Evolutionary conservation across 1,140 invertebrate genomes (phyloP), one percentile per base, ranked within the genome.

Genomic region (Musca domestica): DNA sequence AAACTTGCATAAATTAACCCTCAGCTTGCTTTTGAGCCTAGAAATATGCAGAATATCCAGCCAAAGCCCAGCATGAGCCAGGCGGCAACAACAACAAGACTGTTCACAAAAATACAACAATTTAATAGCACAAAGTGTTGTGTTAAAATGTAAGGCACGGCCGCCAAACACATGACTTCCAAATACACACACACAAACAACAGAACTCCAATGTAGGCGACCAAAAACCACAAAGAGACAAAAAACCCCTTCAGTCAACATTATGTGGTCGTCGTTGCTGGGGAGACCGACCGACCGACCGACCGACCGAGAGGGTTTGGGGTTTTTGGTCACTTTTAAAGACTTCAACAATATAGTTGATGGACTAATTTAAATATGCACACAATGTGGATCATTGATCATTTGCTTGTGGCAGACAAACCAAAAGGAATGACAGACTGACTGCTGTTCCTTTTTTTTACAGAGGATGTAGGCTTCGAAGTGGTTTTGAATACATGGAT

Each of bases 381-480:
- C 27, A 61, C 56, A 61, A 61, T 61, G 56, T 61, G 56, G 56
- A 61, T 61, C 56, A 61, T 61, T 61, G 56, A 61, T 61, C 56
- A 61, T 61, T 61, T 61, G 41, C 9, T n/a, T 61, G 56, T 19
- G 17, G 20, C 48, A 61, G 12, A 58, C 54, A 30, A 12, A 23
- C 7, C 3, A 4, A 56, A n/a, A n/a, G n/a, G 3, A 30, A 15
- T 17, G 7, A 58, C 54, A 23, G 15, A 58, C 12, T 17, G 6
- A 27, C 27, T 51, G n/a, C n/a, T 51, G 12, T 20, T 19, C 17
- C 17, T 10, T 22, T 51, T 19, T 48, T 48, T 19, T 1, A 10
- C 47, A 48, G 9, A 48, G 17, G 20, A 51, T 51, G n/a, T 41
- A 12, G 34, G 34, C 12, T 41, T 41, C 34, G 10, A 41, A 10